A percentile compares a stretch with the other conserved stretches of the same genome.
phyloP scores from a whole-genome alignment of 2,888 invertebrate species.

The Schrankia costaestrigalis region DNA sequence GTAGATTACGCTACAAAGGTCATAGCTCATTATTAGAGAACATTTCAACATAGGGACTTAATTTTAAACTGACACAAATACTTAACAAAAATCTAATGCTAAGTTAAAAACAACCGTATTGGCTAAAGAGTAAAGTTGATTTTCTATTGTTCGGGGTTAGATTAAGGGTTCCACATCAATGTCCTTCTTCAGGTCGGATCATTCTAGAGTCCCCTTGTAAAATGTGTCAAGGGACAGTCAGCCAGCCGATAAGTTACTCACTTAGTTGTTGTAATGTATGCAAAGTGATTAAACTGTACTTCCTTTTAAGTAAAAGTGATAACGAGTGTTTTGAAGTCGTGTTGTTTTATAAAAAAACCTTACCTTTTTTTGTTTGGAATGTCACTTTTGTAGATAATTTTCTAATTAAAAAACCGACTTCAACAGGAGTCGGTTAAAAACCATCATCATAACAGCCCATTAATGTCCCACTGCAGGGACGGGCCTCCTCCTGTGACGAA shows the following conservation, averaged over 20 bases:
- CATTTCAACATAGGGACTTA: constrained; percentile 27
- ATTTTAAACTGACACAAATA: constrained; percentile 12
- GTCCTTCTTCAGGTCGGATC: constrained; percentile 14
- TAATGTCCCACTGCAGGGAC: too few relatives aligned
- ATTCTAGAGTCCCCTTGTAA: constrained; percentile 11
- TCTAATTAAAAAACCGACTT: too few relatives aligned
- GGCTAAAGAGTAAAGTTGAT: too few relatives aligned
- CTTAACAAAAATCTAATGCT: constrained; percentile 13
- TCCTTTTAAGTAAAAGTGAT: constrained; percentile 16
- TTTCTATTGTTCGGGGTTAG: too few relatives aligned
- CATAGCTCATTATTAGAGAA: constrained; percentile 53
- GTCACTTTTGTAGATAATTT: too few relatives aligned
- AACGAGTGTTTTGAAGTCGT: constrained; percentile 3
- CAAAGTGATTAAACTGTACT: constrained; percentile 11
- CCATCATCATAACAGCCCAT: too few relatives aligned
- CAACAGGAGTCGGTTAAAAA: too few relatives aligned
- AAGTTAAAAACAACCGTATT: constrained; percentile 7
- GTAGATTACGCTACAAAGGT: constrained; percentile 30
- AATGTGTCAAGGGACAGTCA: constrained; percentile 20
- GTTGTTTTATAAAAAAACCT: too few relatives aligned
- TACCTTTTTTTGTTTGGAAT: too few relatives aligned
- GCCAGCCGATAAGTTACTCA: constrained; percentile 18
- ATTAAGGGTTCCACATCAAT: too few relatives aligned
- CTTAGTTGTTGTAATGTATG: constrained; percentile 19
- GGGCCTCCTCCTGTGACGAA: too few relatives aligned